Conservation (phyloP, 2,888 invertebrate species). For the Polyploca ridens region DNA sequence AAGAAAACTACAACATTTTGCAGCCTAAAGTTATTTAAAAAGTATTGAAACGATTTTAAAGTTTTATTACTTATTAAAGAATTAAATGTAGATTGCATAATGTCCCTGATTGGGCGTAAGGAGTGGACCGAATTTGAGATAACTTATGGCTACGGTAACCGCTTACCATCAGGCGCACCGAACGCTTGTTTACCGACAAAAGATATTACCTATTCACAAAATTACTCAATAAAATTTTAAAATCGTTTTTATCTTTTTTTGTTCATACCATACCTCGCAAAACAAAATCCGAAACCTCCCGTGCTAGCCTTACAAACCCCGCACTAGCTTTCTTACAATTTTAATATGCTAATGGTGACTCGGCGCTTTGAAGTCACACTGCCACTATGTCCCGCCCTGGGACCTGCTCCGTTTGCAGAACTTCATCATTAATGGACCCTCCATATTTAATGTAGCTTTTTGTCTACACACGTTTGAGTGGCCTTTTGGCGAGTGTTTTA, state of each 20-base stretch:
- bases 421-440: conserved; percentile 5
- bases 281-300: not conserved
- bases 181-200: no score
- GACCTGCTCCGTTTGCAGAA: conserved; percentile 5
- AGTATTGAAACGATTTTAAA: no score
- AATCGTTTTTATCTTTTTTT: not conserved
- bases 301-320: not conserved
- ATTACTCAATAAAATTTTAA: no score
- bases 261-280: no score
- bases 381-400: conserved; percentile 19
- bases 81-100: no score
- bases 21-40: not conserved
- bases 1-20: no score
- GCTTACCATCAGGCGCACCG: no score
- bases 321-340: conserved; percentile 47
- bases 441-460: conserved; percentile 6
- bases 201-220: no score
- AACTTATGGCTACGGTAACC: no score
- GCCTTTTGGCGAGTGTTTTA: not conserved
- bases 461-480: conserved; percentile 4
- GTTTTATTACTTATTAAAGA: no score
- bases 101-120: no score
- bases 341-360: conserved; percentile 59
- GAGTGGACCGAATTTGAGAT: no score
- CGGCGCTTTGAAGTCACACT: conserved; percentile 41